Evolutionary conservation across 2,888 invertebrate genomes (phyloP), one percentile per base, ranked within the genome.

Genomic region (Beris morrisii): DNA sequence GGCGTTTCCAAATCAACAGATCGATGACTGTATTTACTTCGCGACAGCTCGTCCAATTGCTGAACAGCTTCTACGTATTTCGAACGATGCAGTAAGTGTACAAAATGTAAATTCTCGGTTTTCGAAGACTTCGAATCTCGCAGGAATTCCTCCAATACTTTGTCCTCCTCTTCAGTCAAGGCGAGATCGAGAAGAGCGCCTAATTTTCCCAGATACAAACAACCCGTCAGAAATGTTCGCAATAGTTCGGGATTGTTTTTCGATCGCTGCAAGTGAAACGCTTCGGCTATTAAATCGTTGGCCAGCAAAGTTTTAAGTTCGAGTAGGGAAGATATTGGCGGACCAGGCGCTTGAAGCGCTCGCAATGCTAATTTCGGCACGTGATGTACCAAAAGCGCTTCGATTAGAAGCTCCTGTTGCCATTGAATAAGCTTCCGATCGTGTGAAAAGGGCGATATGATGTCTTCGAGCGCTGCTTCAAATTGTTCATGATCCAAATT

Each of bases 401-500:
- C 74, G 28, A 81, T 71, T 3, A 81, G 65, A n/a, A 80, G 66
- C 61, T 77, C 75, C 1, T 76, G 73, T 68, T 79, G 76, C 81
- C 81, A 81, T 5, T 73, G 71, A 3, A 72, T 71, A 38, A 74
- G 72, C 5, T 74, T 72, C 6, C 70, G 70, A 44, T 72, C 72
- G 32, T 73, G 71, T 43, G 73, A 74, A 43, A 78, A 74, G 3
- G 78, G 77, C 12, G 77, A 78, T 58, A 78, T 73, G 15, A 78
- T 73, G 64, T 77, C 76, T 57, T 77, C 76, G 1, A 78, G 71
- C 2, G 78, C 76, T 43, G 73, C 92, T 78, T 89, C 86, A 79
- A 89, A 92, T 75, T 93, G 88, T 67, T 89, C 88, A 75, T 93
- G 93, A 80, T 96, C 95, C 12, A 96, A 82, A 72, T 91, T 87